Conservation (phyloP, 2,888 invertebrate species). For the Mythimna ferrago region DNA sequence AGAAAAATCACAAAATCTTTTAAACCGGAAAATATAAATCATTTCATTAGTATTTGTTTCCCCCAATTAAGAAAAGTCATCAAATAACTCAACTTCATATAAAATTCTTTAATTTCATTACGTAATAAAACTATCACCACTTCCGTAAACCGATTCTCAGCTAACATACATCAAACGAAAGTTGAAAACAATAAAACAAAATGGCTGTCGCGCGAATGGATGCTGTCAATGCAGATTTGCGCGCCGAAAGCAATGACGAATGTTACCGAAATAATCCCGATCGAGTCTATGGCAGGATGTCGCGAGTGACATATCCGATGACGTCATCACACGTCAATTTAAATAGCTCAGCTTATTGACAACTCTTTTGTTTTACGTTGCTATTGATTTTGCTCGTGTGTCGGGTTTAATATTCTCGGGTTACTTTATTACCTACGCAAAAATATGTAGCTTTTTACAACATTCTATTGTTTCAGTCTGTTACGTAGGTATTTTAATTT, state of each 20-base stretch:
- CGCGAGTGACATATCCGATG: constrained; percentile 54
- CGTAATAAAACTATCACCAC: constrained; percentile 53
- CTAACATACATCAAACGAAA: constrained; percentile 56
- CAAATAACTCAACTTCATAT: constrained; percentile 4
- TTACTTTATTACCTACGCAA: constrained; percentile 12
- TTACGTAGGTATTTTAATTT: neutral
- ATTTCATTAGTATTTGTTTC: constrained; percentile 28
- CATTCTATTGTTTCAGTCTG: neutral
- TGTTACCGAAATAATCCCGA: constrained; percentile 64
- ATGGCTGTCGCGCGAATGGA: constrained; percentile 59
- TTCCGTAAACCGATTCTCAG: constrained; percentile 46
- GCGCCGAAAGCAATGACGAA: constrained; percentile 60
- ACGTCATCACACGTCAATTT: constrained; percentile 49
- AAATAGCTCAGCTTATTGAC: constrained; percentile 46
- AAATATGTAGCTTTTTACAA: constrained; percentile 9
- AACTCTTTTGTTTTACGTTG: constrained; percentile 46
- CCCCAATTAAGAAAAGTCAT: constrained; percentile 19
- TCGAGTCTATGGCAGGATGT: constrained; percentile 61
- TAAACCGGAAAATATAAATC: constrained; percentile 35
- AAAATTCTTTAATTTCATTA: constrained; percentile 36
- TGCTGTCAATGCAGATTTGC: constrained; percentile 67
- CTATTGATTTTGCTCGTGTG: constrained; percentile 19
- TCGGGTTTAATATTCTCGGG: neutral
- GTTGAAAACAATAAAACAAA: constrained; percentile 59
- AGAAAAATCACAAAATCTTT: neutral